These are phyloP conservation scores for Macaria notata DNA, from an alignment of 2,888 invertebrate species.

Conservation along the genomic window DNA sequence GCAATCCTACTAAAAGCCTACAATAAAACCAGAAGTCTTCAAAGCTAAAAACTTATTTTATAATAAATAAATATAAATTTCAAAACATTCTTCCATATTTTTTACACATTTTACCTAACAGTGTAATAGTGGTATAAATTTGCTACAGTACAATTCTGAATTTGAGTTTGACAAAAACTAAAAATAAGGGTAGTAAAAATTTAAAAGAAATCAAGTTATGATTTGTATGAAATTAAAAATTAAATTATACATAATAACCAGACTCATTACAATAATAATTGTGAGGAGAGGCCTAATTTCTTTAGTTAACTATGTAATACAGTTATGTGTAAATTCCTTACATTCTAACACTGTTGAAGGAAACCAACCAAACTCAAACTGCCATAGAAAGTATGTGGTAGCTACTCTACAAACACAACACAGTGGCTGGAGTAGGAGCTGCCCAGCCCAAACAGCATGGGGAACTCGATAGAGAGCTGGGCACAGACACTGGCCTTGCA, in stretches of 20 bases:
- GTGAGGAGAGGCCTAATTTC: slow-evolving; percentile 6
- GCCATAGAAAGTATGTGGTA: slow-evolving; percentile 47
- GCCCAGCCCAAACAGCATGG: slow-evolving; percentile 84
- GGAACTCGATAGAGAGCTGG: slow-evolving; percentile 81
- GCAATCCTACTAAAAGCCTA: not conserved
- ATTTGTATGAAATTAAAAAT: slow-evolving; percentile 1
- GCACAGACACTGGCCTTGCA: slow-evolving; percentile 48
- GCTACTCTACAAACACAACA: slow-evolving; percentile 84
- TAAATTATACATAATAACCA: slow-evolving; percentile 4
- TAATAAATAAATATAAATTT: slow-evolving; percentile 27
- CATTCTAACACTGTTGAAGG: slow-evolving; percentile 69
- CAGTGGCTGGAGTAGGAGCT: slow-evolving; percentile 86
- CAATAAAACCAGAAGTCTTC: not conserved
- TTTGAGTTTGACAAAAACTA: not conserved
- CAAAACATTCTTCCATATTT: slow-evolving; percentile 7
- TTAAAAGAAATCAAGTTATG: slow-evolving; percentile 5
- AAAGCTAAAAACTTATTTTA: slow-evolving; percentile 29
- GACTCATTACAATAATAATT: not conserved
- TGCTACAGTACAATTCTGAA: no score
- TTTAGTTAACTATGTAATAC: slow-evolving; percentile 13
- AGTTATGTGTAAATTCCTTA: slow-evolving; percentile 28
- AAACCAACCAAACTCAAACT: slow-evolving; percentile 51
- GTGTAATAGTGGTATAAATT: not conserved
- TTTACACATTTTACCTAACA: not conserved
- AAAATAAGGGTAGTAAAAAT: not conserved